A percentile compares a stretch with the other conserved stretches of the same genome.
phyloP scores from a whole-genome alignment of 2,888 invertebrate species.

The Thalpophila matura region DNA sequence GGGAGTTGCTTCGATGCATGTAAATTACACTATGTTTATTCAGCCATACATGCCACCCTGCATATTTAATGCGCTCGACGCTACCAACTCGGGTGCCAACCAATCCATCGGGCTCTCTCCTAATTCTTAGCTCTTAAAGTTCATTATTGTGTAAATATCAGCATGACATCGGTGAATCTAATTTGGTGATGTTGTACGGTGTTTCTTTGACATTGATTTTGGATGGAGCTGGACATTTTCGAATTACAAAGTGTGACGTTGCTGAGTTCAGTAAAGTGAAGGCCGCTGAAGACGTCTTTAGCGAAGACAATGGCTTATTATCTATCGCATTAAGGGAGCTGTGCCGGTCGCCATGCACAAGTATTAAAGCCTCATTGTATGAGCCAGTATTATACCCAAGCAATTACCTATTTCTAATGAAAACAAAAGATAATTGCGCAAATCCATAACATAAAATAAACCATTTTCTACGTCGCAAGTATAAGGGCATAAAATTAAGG shows the following conservation, averaged over 20 bases:
- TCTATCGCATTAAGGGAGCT: conserved; percentile 62
- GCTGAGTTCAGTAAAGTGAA: conserved; percentile 64
- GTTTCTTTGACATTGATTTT: conserved; percentile 88
- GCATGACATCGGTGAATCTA: conserved; percentile 72
- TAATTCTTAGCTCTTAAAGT: conserved; percentile 66
- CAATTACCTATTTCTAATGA: neutral
- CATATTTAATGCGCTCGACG: conserved; percentile 81
- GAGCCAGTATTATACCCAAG: conserved; percentile 13
- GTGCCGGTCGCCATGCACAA: conserved; percentile 55
- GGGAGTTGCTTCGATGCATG: conserved; percentile 89
- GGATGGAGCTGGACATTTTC: conserved; percentile 76
- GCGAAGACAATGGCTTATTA: conserved; percentile 72
- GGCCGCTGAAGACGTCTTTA: conserved; percentile 68
- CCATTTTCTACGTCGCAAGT: conserved; percentile 34
- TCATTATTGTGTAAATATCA: conserved; percentile 60
- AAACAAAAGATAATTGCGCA: conserved; percentile 12
- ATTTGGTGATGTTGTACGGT: conserved; percentile 78
- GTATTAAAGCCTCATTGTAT: conserved; percentile 56
- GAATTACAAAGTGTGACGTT: conserved; percentile 75
- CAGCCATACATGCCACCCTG: conserved; percentile 85
- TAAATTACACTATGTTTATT: conserved; percentile 89
- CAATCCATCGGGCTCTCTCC: conserved; percentile 56
- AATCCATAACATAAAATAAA: conserved; percentile 14
- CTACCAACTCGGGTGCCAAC: conserved; percentile 67
- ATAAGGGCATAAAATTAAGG: conserved; percentile 37